phyloP scores from a whole-genome alignment of 2,797 vertebrate genomes.

The Acanthurus leucopareius region DNA sequence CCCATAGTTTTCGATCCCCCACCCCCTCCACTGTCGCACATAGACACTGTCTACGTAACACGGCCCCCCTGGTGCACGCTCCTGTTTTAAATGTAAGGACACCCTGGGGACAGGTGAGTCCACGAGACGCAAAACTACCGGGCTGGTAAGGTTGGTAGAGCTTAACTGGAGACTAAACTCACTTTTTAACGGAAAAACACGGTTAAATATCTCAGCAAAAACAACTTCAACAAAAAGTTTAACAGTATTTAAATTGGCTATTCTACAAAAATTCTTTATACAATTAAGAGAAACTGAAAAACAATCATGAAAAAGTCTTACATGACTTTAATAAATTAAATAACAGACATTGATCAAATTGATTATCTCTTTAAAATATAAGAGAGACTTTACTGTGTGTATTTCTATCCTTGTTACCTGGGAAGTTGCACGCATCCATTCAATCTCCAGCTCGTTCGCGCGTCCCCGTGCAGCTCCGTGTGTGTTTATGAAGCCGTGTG shows the following conservation, averaged over 20 bases:
- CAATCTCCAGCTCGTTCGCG: slow-evolving; percentile 16
- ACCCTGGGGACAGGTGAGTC: neutral
- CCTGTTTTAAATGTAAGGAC: neutral
- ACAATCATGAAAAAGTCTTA: neutral
- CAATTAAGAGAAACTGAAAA: neutral
- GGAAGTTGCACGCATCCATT: neutral
- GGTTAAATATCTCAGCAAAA: neutral
- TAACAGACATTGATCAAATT: too few species aligned
- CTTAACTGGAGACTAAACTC: neutral
- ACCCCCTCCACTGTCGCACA: too few species aligned
- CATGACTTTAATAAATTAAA: too few species aligned
- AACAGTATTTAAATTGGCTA: neutral
- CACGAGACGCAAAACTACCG: neutral
- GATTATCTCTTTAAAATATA: neutral
- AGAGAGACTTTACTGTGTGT: neutral
- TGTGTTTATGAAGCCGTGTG: slow-evolving; percentile 39
- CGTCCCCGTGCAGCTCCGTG: slow-evolving; percentile 26
- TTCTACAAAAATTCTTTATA: neutral
- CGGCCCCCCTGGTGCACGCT: neutral
- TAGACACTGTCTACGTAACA: neutral
- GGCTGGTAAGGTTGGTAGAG: neutral
- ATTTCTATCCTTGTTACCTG: neutral
- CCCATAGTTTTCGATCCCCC: too few species aligned
- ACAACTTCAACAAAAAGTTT: neutral
- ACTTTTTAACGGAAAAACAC: neutral